Base-by-base conservation (phyloP, 2,113 vertebrate species). In the Condylura cristata region DNA sequence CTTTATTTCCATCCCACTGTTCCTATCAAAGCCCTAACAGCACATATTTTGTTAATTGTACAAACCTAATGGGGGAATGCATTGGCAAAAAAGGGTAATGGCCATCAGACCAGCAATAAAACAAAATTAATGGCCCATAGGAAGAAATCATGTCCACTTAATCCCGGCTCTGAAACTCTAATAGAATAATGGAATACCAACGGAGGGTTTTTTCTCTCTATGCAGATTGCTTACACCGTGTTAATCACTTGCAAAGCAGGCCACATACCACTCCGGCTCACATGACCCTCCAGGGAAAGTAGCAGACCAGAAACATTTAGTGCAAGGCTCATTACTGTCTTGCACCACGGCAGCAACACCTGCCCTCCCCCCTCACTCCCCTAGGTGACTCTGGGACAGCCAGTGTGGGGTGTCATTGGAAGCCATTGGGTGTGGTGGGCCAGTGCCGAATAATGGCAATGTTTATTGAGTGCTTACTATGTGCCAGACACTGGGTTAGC, bases 91-190 rank as follows among this genome's bases (percentile, higher is more conserved):
- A 98, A 97, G 96, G 98, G 96, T 98, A 98, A 98, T 97, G 97
- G 97, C 98, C 98, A 98, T 98, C 97, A 98, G 98, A 98, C 94
- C 98, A 96, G 98, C 98, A 97, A 98, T 98, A 98, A 98, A 98
- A 96, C 98, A 98, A 98, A 98, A 97, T 98, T 98, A 98, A 98
- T 98, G 98, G 97, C 93, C 98, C 98, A 85, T 98, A 97, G 97
- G 98, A 98, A 97, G 98, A 97, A 98, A 98, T 98, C 98, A 96
- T 98, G 98, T 98, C 98, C 98, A 98, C 98, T 98, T 98, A 98
- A 98, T 98, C 91, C 98, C 90, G 61, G 98, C 98, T 98, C 96
- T 86, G 98, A 97, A 98, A 97, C 90, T 97, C 98, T 97, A 97
- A 98, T 96, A 97, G 98, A 98, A 98, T 98, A 97, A 86, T 74